Base-by-base conservation (phyloP, 1,140 invertebrate species). In the Brachionus rotundiformis region DNA sequence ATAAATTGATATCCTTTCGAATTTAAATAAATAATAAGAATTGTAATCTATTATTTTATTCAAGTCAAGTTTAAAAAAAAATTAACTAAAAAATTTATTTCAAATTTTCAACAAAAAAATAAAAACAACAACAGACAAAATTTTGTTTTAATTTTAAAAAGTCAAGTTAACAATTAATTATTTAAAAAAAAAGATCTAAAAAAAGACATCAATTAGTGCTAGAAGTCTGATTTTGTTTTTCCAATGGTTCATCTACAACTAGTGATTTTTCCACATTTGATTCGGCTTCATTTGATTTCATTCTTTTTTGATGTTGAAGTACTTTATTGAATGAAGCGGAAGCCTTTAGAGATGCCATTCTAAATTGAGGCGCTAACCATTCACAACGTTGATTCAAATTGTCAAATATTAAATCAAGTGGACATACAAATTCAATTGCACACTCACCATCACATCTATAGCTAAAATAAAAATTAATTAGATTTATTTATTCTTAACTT, bases 381-480 rank as follows among this genome's bases (percentile, higher is more conserved):
- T 82, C 81, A 36, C 81, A 82, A 10, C 81, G 41, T 61, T 82
- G 81, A 49, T 59, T 63, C 11, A 36, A 25, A 54, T 82, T 61
- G 36, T 82, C 81, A 54, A 82, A 82, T 25, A 82, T n/a, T 47
- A 82, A 75, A 73, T 68, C 65, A 49, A 47, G 25, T 71, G 81
- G 81, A 29, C 81, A 82, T 4, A 19, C 31, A 65, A 82, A 71
- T 23, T 71, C 61, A 8, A 73, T 2, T 41, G 81, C 81, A 71
- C 81, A 82, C 31, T 82, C 41, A 36, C 81, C 63, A 68, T 82
- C 81, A 54, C 81, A 82, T 75, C 71, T 82, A 61, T 65, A 82
- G 39, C 81, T 82, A 25, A 49, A 68, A 39, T 44, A 31, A 71
- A 59, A 10, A 36, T 10, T 29, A 29, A 7, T 59, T 77, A 16